phyloP scores from a whole-genome alignment of 30 jellyfish, hydroid and myxozoan genomes.

The Turritopsis rubra region DNA sequence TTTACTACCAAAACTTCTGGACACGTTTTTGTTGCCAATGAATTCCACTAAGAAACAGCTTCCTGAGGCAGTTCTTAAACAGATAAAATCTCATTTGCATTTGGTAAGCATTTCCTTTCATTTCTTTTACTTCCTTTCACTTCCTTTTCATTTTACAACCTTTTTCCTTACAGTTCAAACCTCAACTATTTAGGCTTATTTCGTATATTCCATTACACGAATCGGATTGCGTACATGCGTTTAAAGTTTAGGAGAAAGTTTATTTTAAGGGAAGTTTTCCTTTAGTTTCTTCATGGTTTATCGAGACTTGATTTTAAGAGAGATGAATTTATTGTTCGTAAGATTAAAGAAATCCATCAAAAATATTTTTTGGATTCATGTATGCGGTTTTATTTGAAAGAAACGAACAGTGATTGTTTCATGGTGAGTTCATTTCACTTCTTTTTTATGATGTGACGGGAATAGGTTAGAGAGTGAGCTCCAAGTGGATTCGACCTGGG shows the following conservation, averaged over 20 bases:
- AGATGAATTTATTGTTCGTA: conserved; percentile 70
- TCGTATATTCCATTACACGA: no score
- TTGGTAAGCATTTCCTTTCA: conserved; percentile 24
- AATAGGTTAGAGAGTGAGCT: no score
- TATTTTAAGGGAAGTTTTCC: no score
- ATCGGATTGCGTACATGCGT: no score
- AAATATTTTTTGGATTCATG: conserved; percentile 31
- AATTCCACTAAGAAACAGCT: conserved; percentile 44
- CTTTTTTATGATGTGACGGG: no score
- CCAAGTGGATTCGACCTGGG: no score
- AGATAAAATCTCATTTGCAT: conserved; percentile 44
- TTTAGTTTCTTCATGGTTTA: conserved; percentile 69
- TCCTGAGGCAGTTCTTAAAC: conserved; percentile 37
- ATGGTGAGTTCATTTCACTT: conserved; percentile 37
- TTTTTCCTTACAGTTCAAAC: no score
- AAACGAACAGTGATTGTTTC: conserved; percentile 47
- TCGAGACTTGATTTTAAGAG: conserved; percentile 65
- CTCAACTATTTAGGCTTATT: no score
- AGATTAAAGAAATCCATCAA: conserved; percentile 51
- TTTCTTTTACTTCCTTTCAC: background rate
- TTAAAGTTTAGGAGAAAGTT: no score
- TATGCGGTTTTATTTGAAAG: conserved; percentile 38
- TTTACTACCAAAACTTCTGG: conserved; percentile 60
- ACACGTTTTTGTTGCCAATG: conserved; percentile 58
- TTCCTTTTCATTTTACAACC: no score